Conservation (phyloP, 2,888 invertebrate genomes). For the Pandemis corylana region DNA sequence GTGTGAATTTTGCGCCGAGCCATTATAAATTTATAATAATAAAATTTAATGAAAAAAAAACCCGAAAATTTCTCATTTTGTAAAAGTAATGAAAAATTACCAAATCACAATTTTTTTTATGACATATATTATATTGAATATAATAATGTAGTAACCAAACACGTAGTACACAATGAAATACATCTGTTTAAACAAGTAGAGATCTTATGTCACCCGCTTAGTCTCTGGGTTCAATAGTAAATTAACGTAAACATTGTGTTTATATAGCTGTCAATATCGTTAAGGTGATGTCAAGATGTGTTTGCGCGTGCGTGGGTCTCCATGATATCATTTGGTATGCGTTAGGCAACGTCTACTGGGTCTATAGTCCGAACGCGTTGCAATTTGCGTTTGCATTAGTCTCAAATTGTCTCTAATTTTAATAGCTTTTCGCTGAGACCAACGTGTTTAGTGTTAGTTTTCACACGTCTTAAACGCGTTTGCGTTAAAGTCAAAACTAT, state of each 20-base stretch:
- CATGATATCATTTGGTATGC: constrained; percentile 42
- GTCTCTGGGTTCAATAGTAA: constrained; percentile 15
- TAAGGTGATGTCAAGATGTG: constrained; percentile 38
- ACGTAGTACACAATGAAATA: neutral
- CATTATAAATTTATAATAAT: no score
- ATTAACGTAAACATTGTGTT: constrained; percentile 30
- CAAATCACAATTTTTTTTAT: no score
- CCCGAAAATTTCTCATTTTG: no score
- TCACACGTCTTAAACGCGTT: no score
- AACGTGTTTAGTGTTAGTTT: no score
- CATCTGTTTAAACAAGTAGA: neutral
- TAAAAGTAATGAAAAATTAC: no score
- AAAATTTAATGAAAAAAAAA: no score
- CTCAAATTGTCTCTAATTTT: neutral
- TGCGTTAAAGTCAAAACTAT: no score
- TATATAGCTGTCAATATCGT: constrained; percentile 30
- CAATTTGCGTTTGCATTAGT: neutral
- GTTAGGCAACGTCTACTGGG: constrained; percentile 33
- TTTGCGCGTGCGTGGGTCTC: constrained; percentile 37
- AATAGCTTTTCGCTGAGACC: no score
- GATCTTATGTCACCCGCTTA: constrained; percentile 10
- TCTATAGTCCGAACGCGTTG: neutral
- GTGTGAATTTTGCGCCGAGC: no score
- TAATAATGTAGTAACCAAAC: no score
- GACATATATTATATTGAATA: no score